Base-by-base conservation (phyloP, 2,797 vertebrate species). In the Arremon brunneinucha region DNA sequence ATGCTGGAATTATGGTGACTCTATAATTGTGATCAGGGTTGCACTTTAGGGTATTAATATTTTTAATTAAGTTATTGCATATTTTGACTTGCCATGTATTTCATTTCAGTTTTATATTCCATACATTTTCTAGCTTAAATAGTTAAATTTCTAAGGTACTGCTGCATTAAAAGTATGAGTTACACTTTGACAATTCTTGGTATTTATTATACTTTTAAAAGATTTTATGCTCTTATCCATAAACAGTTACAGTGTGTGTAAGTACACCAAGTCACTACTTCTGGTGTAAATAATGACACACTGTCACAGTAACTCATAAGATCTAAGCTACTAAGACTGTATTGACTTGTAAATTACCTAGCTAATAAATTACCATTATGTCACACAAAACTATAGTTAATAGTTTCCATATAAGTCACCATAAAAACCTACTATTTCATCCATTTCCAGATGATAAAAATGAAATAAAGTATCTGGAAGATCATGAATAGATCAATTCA, bases 181-280 rank as follows among this genome's bases (percentile, higher is more conserved):
- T 70, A 57, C 11, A 50, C 7, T 93, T 78, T 72, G 64, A 41
- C 30, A 77, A 3, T 6, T 26, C 19, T 69, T 91, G 13, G 49
- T 84, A 88, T 94, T 92, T 87, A 93, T 72, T 91, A n/a, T 56
- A 23, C 67, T 87, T 92, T 83, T 86, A 50, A 75, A 87, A 78
- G 28, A 67, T 52, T 39, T 52, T 37, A 43, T 34, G 27, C 11
- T 83, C 20, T 78, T 87, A 72, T 67, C 55, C 12, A 23, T 62
- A 22, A 89, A 32, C 8, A 44, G 46, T 87, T 80, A 60, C 19
- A n/a, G 32, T 70, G 37, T 44, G 18, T 82, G 41, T 37, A 93
- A 84, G 43, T 62, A 75, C 21, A 46, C 92, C 49, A 80, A 82
- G 47, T 84, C 43, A 62, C 39, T 89, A 18, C 16, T 63, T 85